Evolutionary conservation across 2,113 vertebrate genomes (phyloP), one percentile per base, ranked within the genome.

Genomic region (Phrynosoma blainvillii): DNA sequence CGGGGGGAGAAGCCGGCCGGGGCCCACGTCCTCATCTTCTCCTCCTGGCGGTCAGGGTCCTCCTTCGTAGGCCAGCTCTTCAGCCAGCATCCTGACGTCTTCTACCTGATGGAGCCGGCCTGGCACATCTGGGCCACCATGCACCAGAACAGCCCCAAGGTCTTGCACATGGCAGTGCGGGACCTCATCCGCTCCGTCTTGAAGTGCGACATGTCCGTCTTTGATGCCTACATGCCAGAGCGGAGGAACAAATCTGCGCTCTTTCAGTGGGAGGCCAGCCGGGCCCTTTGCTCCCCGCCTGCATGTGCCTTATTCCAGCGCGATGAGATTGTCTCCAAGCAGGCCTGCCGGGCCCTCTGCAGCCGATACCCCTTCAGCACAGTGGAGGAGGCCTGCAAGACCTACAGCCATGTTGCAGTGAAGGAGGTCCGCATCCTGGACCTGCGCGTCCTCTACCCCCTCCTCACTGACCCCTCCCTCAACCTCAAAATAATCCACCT

Each of bases 371-470:
- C 97, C 1, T 97, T 99, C 73, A 93, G 93, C 83, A 89, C 85
- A 70, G 96, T 97, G 1, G 93, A 98, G 85, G 86, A 96, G 52
- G 97, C 98, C 3, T 99, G 99, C 82, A 93, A 62, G 89, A 96
- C 95, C n/a, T 98, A 99, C 92, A 98, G 97, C 81, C 98, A 99
- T 0, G 89, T 98, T 52, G 98, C 96, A 9, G 80, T 99, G 77
- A 99, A 99, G 92, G 98, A 98, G 89, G 98, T 99, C 66, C 96
- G 99, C 1, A 96, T 99, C 91, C 98, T 99, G 76, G 97, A 98
- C 92, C 93, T 99, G 90, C 97, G 97, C 71, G 96, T 96, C 1
- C 97, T 99, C 42, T 97, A 97, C 75, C 97, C 98, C 0, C 97
- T 99, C 40, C 93, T 99, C 56, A 95, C 81, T 8, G 99, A 99